Percentiles rank a stretch among this genome's conserved stretches.
Evolutionary conservation across 2,113 vertebrate species (phyloP).

Genomic region (Seriola dumerili): DNA sequence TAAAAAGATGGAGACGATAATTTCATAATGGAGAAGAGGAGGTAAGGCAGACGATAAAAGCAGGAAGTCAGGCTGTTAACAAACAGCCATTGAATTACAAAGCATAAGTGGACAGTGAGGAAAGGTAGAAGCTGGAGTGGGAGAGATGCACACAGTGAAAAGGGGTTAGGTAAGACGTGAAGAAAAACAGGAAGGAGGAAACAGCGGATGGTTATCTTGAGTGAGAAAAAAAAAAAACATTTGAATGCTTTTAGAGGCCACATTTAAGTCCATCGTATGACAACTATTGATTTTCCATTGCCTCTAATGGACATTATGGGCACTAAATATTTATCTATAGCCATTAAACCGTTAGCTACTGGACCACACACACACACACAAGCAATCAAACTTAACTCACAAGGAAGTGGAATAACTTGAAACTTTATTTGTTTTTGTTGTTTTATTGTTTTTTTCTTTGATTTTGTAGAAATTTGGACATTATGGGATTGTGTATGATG

Average conservation of each 20-base stretch:
- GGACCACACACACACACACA: conserved; percentile 11
- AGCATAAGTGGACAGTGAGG: neutral
- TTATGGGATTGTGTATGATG: neutral
- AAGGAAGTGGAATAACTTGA: neutral
- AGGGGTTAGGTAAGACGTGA: neutral
- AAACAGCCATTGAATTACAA: neutral
- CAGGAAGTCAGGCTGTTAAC: neutral
- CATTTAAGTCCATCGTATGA: conserved; percentile 64
- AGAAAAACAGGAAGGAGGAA: neutral
- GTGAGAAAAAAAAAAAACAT: conserved; percentile 14
- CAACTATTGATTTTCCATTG: conserved; percentile 75
- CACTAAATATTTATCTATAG: conserved; percentile 54
- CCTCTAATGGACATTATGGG: conserved; percentile 68
- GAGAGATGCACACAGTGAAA: neutral
- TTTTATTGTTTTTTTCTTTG: neutral
- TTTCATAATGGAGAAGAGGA: neutral
- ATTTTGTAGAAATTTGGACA: neutral
- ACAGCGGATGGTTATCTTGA: neutral
- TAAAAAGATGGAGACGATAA: neutral
- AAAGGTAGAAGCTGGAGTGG: neutral
- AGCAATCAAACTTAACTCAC: conserved; percentile 2
- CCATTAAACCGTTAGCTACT: conserved; percentile 64
- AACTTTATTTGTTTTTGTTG: neutral
- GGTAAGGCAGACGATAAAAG: neutral
- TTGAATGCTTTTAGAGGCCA: conserved; percentile 64